These are phyloP conservation scores for Odontamblyopus lacepedii DNA, from an alignment of 2,797 vertebrate species.

Conservation along the genomic window DNA sequence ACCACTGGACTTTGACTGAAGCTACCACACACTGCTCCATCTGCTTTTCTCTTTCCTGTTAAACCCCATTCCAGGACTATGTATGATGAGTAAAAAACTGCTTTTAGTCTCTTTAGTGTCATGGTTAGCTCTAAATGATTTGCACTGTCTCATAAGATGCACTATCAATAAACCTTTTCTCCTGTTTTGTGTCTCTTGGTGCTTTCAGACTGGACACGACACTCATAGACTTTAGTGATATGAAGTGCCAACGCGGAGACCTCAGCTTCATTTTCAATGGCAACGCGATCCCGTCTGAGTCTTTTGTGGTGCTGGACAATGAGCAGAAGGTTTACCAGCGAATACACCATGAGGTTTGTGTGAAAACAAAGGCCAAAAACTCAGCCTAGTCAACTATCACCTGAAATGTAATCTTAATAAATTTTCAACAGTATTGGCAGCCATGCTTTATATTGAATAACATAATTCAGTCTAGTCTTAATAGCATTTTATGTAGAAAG, in stretches of 20 bases:
- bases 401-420: neutral
- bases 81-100: slow-evolving; percentile 11
- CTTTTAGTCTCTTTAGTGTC: slow-evolving; percentile 10
- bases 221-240: slow-evolving; percentile 98
- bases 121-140: slow-evolving; percentile 20
- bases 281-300: slow-evolving; percentile 91
- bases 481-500: no score
- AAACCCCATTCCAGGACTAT: slow-evolving; percentile 23
- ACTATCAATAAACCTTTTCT: neutral
- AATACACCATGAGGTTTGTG: slow-evolving; percentile 93
- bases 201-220: slow-evolving; percentile 92
- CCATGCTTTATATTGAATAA: no score
- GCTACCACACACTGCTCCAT: slow-evolving; percentile 18
- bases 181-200: slow-evolving; percentile 10
- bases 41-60: slow-evolving; percentile 44
- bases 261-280: slow-evolving; percentile 98
- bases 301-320: slow-evolving; percentile 98
- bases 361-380: slow-evolving; percentile 20
- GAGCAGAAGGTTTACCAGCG: slow-evolving; percentile 98
- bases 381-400: neutral
- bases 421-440: no score
- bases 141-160: slow-evolving; percentile 7
- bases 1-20: slow-evolving; percentile 28
- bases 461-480: no score
- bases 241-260: slow-evolving; percentile 99